Evolutionary conservation across 2,888 invertebrate species (phyloP).

Genomic region (Galerucella pusilla): DNA sequence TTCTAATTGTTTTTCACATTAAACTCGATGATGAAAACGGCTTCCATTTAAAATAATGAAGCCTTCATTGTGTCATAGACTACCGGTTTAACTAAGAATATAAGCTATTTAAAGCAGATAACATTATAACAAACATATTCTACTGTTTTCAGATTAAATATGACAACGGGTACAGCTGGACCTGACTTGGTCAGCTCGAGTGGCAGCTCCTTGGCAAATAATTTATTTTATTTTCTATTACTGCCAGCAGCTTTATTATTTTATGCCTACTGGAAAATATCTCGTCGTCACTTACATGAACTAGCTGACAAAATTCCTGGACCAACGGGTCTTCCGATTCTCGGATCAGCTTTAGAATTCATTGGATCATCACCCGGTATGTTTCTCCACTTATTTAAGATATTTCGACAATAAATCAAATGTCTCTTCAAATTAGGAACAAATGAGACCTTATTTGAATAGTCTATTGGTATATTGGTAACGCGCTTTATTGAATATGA

Average conservation of each 20-base stretch:
- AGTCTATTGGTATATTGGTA: no score
- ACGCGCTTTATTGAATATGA: no score
- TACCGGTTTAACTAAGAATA: no score
- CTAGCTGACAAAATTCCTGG: constrained; percentile 79
- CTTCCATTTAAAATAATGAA: no score
- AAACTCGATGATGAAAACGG: no score
- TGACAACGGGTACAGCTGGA: constrained; percentile 52
- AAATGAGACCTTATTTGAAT: no score
- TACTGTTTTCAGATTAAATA: constrained; percentile 36
- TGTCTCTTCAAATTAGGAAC: no score
- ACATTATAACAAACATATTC: neutral
- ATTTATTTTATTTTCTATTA: constrained; percentile 78
- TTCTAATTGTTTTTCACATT: no score
- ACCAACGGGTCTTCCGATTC: constrained; percentile 76
- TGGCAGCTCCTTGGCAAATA: constrained; percentile 69
- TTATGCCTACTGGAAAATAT: constrained; percentile 81
- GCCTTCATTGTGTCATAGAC: no score
- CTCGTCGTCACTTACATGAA: constrained; percentile 77
- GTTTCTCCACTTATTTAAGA: constrained; percentile 40
- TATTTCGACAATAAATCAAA: no score
- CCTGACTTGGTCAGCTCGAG: constrained; percentile 57
- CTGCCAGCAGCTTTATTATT: constrained; percentile 76
- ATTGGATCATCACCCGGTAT: constrained; percentile 79
- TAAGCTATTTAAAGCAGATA: no score
- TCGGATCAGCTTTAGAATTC: constrained; percentile 82